Percentiles rank a stretch among this genome's conserved stretches.
Conservation (phyloP, 2,113 vertebrate species). For the Xiphorhynchus elegans region DNA sequence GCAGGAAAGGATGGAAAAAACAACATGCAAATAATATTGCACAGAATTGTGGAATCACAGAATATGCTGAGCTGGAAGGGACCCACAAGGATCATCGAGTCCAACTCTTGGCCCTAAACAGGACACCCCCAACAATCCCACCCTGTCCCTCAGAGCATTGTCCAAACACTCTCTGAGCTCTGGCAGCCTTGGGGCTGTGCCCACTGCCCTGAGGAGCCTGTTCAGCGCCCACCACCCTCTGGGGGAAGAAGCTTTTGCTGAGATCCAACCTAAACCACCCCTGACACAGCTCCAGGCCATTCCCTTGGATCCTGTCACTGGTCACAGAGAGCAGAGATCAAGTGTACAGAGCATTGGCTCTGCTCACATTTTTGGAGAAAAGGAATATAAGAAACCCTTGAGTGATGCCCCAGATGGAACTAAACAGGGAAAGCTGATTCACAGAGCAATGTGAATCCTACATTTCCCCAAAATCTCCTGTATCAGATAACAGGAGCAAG, state of each 20-base stretch:
- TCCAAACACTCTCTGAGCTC: neutral
- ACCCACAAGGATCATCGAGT: neutral
- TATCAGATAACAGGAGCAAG: neutral
- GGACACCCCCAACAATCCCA: neutral
- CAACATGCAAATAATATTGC: neutral
- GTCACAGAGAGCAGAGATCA: neutral
- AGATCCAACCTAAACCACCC: neutral
- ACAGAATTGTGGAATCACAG: neutral
- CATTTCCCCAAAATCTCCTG: neutral
- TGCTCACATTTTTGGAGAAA: neutral
- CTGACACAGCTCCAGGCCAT: neutral
- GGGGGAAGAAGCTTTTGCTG: neutral
- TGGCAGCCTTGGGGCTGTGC: neutral
- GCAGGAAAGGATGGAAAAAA: neutral
- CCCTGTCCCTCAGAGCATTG: fast-evolving
- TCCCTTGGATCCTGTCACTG: neutral
- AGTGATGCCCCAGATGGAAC: neutral
- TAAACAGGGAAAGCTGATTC: neutral
- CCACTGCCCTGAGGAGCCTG: neutral
- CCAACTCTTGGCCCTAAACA: neutral
- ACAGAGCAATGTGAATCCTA: neutral
- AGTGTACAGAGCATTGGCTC: neutral
- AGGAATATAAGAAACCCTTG: neutral
- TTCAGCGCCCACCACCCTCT: neutral
- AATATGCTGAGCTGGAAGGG: neutral